Percentiles rank a stretch among this genome's conserved stretches.
Conservation (phyloP, 2,797 vertebrate genomes). For the Cichlasoma orientale region DNA sequence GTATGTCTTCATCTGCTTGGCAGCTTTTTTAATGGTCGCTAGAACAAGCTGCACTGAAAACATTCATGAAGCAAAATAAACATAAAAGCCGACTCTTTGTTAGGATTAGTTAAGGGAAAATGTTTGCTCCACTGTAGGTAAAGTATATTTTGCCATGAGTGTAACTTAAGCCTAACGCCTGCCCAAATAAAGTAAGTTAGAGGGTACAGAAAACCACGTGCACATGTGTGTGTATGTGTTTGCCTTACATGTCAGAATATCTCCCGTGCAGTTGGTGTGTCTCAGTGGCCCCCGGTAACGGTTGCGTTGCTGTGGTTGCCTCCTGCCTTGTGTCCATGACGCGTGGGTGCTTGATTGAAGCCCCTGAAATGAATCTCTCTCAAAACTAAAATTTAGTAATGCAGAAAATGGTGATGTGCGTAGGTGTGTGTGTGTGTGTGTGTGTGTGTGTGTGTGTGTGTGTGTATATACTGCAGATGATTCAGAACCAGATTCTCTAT, state of each 20-base stretch:
- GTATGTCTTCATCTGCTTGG: background rate
- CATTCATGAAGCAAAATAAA: background rate
- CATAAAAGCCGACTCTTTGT: background rate
- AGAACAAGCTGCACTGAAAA: background rate
- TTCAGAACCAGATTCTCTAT: conserved; percentile 1
- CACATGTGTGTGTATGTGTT: background rate
- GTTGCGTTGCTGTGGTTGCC: conserved; percentile 56
- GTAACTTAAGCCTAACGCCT: conserved; percentile 13
- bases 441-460: background rate
- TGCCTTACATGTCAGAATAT: conserved; percentile 28
- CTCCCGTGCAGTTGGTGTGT: conserved; percentile 24
- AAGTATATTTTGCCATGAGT: background rate
- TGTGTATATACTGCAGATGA: background rate
- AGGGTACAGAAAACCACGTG: conserved; percentile 1
- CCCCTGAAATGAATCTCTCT: conserved; percentile 39
- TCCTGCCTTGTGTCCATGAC: conserved; percentile 35
- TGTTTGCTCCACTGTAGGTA: background rate
- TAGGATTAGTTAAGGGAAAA: background rate
- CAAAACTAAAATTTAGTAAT: conserved; percentile 39
- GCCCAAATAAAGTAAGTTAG: conserved; percentile 1
- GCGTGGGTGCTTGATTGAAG: conserved; percentile 60
- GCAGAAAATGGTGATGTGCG: background rate
- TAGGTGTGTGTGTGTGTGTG: background rate
- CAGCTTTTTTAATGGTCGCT: background rate
- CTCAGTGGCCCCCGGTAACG: conserved; percentile 31